Evolutionary conservation across 2,113 vertebrate species (phyloP).

Genomic region (Meleagris gallopavo): DNA sequence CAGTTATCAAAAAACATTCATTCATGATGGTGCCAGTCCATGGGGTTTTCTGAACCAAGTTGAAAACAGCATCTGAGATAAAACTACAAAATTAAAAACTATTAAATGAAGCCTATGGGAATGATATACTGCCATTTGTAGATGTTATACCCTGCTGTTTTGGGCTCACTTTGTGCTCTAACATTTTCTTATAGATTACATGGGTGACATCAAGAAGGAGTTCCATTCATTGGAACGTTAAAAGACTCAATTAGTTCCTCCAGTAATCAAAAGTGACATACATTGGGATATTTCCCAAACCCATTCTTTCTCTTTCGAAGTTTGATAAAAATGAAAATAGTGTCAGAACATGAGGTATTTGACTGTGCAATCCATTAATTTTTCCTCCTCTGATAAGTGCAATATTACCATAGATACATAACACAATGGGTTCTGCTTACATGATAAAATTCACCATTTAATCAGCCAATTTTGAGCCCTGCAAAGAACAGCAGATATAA

Average conservation of each 20-base stretch:
- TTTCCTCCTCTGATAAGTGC: not conserved
- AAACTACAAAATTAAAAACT: not conserved
- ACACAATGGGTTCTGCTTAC: not conserved
- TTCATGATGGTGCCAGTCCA: not conserved
- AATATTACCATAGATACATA: not conserved
- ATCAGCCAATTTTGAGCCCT: not conserved
- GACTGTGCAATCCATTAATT: not conserved
- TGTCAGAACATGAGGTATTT: not conserved
- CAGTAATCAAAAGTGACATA: not conserved
- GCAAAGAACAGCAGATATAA: not conserved
- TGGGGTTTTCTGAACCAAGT: not conserved
- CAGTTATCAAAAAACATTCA: accelerated
- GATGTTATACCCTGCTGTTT: not conserved
- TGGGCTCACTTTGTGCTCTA: not conserved
- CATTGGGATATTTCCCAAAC: not conserved
- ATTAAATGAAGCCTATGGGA: not conserved
- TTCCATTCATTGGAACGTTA: not conserved
- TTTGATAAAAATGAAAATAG: not conserved
- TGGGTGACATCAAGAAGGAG: not conserved
- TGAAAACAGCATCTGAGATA: not conserved
- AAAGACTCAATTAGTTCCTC: not conserved
- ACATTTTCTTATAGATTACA: not conserved
- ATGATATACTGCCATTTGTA: accelerated
- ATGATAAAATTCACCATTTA: not conserved
- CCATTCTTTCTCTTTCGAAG: not conserved